Conservation (phyloP, 2,113 vertebrate species). For the Pelusios castaneus region DNA sequence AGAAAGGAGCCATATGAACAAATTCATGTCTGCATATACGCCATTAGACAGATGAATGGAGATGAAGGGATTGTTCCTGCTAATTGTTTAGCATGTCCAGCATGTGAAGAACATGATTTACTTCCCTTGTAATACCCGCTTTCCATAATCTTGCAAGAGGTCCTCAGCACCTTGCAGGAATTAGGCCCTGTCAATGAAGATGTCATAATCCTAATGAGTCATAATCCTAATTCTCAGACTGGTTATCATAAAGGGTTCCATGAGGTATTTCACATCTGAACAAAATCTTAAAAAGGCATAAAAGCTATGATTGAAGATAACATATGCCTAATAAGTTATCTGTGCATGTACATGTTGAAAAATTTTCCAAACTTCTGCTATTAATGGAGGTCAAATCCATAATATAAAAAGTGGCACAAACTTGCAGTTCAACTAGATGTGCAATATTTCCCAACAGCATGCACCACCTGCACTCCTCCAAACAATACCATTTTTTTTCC, state of each 20-base stretch:
- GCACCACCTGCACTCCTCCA: neutral
- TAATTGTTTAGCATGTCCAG: neutral
- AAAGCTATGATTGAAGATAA: neutral
- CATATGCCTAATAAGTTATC: neutral
- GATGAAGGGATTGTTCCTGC: no score
- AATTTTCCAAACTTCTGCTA: neutral
- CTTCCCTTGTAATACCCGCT: no score
- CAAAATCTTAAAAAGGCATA: neutral
- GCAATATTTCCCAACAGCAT: accelerated
- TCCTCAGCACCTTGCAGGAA: neutral
- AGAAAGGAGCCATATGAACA: neutral
- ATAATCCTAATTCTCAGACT: accelerated
- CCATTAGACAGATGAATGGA: no score
- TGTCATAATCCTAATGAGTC: neutral
- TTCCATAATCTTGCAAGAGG: neutral
- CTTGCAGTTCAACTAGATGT: accelerated
- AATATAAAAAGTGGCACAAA: accelerated
- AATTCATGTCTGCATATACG: no score
- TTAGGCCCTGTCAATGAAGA: neutral
- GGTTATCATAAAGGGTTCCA: neutral
- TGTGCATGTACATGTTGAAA: accelerated
- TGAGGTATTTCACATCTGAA: neutral
- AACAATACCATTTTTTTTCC: neutral
- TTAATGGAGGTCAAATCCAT: no score
- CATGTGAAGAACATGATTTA: neutral